Base-by-base conservation (phyloP, 2,113 vertebrate species). In the Paracanthobrama guichenoti region DNA sequence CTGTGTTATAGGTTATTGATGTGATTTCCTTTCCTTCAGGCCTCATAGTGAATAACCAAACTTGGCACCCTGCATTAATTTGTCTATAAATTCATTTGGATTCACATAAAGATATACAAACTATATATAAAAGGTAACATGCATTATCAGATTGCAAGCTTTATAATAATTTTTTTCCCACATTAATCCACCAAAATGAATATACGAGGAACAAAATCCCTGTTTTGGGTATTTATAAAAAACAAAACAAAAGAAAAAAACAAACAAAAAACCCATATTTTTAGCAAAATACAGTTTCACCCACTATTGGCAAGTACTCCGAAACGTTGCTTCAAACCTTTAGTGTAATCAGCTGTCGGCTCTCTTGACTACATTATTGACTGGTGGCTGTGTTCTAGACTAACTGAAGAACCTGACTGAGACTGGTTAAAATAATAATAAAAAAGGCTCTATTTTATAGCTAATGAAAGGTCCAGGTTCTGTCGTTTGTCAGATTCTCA, bases 361-460 rank as follows among this genome's bases (percentile, higher is more conserved):
- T 35, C 35, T 73, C 35, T 18, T 79, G 35, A 79, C 66, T 75
- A 55, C 57, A 42, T 87, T 81, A 87, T 75, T 67, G 14, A 55
- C 57, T 7, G 4, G 55, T 81, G 14, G 12, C 71, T 66, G 66
- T 55, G 35, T 35, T 55, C 69, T 82, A 72, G 53, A 85, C 69
- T 64, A 87, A 87, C 10, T 72, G 79, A 78, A 82, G 62, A 60
- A 84, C 46, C 28, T 53, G 60, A 46, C 13, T 28, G 31, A 42
- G 31, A 71, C 46, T 53, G 35, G 62, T 39, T 62, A 24, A 67
- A 72, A 69, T 50, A 80, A 75, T 39, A 39, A 39, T 39, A 69
- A 79, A 48, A 39, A 13, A 46, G 12, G 72, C 69, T 78, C 22
- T 57, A 11, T 60, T 69, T 81, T 84, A 82, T 78, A 84, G 72